A percentile compares a stretch with the other conserved stretches of the same genome.
Conservation (phyloP, 2,113 vertebrate genomes). For the Rhineura floridana region DNA sequence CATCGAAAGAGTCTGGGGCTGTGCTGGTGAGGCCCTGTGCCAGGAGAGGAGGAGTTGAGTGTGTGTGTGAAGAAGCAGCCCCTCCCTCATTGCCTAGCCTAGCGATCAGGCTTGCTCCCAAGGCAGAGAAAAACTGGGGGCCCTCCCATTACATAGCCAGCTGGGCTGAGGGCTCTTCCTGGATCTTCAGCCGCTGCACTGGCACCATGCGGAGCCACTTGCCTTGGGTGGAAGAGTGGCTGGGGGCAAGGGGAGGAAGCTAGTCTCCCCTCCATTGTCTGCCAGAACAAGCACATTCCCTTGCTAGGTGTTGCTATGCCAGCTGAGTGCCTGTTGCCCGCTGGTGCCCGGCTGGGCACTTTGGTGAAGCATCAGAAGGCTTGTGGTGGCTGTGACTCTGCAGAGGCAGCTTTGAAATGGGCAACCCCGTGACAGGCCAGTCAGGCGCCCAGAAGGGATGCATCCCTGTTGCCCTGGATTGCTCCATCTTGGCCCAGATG, state of each 20-base stretch:
- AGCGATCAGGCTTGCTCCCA: too few species aligned
- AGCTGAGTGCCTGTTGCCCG: too few species aligned
- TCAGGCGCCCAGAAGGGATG: background rate
- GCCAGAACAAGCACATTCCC: background rate
- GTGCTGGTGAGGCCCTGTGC: constrained; percentile 23
- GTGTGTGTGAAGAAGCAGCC: accelerated
- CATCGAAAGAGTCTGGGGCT: background rate
- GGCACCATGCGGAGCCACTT: background rate
- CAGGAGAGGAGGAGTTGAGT: accelerated
- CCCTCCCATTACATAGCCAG: too few species aligned
- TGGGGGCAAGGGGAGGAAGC: background rate
- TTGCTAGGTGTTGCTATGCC: too few species aligned
- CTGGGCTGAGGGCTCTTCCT: background rate
- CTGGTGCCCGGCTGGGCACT: too few species aligned
- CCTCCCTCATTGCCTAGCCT: background rate
- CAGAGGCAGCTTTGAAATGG: background rate
- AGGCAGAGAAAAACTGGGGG: background rate
- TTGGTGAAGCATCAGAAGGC: too few species aligned
- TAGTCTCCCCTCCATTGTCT: background rate
- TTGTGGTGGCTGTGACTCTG: too few species aligned
- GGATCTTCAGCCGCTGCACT: background rate
- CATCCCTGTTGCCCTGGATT: background rate
- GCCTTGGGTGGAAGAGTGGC: background rate
- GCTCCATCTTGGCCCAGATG: background rate
- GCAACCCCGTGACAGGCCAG: too few species aligned